Evolutionary conservation across 2,113 vertebrate genomes (phyloP).

Genomic region (Struthio camelus): DNA sequence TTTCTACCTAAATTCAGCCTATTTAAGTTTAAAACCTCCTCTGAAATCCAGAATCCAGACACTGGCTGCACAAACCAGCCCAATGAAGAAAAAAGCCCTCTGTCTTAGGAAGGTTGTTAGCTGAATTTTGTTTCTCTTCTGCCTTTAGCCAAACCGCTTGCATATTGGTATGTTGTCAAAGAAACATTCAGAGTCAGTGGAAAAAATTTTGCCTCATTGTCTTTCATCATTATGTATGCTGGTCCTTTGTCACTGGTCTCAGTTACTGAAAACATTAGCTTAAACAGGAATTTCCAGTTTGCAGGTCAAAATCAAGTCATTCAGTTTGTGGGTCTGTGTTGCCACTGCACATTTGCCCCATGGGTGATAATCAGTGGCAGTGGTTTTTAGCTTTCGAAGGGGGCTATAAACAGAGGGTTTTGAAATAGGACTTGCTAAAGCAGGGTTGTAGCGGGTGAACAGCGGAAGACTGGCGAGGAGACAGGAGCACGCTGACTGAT

Average conservation of each 20-base stretch:
- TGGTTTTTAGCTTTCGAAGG: background rate
- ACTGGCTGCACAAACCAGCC: background rate
- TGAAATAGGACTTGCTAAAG: background rate
- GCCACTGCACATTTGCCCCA: background rate
- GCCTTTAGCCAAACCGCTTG: background rate
- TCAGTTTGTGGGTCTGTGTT: background rate
- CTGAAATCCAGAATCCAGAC: background rate
- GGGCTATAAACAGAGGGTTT: background rate
- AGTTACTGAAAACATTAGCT: background rate
- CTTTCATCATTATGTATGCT: background rate
- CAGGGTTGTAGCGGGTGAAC: too few relatives aligned
- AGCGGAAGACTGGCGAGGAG: too few relatives aligned
- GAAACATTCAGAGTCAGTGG: background rate
- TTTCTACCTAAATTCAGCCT: background rate
- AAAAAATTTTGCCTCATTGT: background rate
- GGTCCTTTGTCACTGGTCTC: background rate
- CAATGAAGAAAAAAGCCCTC: background rate
- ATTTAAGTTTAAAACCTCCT: background rate
- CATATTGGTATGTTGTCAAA: background rate
- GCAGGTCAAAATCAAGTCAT: background rate
- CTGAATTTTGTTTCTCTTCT: background rate
- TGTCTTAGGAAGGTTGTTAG: background rate
- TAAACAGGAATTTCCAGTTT: background rate
- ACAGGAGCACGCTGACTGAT: too few relatives aligned
- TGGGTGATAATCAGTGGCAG: too few relatives aligned